Evolutionary conservation across 2,888 invertebrate genomes (phyloP).

Genomic region (Sacculina carcini): DNA sequence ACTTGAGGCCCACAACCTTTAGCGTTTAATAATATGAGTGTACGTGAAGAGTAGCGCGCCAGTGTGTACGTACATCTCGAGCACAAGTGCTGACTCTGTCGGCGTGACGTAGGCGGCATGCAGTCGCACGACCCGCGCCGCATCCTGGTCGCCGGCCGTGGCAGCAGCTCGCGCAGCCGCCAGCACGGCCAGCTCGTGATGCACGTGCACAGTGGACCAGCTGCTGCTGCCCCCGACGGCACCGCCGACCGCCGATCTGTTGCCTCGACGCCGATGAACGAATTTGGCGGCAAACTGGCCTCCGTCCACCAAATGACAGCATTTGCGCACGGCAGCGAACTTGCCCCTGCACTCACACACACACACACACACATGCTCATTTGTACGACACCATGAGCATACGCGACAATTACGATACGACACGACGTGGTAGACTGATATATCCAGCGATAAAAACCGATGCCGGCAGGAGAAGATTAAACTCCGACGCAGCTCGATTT

Average conservation of each 20-base stretch:
- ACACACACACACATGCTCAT: no score
- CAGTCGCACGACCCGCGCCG: conserved; percentile 29
- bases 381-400: no score
- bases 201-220: conserved; percentile 21
- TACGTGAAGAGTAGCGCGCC: no score
- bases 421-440: no score
- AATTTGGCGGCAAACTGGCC: conserved; percentile 23
- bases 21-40: no score
- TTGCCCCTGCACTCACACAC: conserved; percentile 26
- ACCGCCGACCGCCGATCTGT: conserved; percentile 20
- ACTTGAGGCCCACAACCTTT: no score
- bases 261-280: conserved; percentile 20
- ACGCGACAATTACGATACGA: no score
- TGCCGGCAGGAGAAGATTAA: no score
- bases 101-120: conserved; percentile 57
- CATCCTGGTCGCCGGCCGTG: conserved; percentile 20
- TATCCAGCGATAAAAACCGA: no score
- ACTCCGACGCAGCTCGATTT: no score
- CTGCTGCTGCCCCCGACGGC: conserved; percentile 19
- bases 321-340: conserved; percentile 24
- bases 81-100: conserved; percentile 41
- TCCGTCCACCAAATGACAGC: conserved; percentile 19
- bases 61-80: conserved; percentile 23
- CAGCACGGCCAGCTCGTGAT: conserved; percentile 23
- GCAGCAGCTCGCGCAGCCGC: conserved; percentile 20